These are phyloP conservation scores for Eulithis prunata DNA, from an alignment of 2,888 invertebrate species.

Conservation along the genomic window DNA sequence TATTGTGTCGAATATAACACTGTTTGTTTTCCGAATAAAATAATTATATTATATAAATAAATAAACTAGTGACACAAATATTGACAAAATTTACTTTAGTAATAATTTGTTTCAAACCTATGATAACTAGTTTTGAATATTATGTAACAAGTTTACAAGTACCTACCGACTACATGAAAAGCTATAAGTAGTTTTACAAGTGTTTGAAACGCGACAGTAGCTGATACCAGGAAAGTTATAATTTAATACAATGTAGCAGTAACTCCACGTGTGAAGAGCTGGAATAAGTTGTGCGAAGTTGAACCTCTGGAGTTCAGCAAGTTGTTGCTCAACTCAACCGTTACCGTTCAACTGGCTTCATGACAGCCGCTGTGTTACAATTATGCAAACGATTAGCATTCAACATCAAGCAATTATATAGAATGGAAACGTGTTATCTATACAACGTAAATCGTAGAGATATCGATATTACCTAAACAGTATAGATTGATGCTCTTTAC, in stretches of 20 bases:
- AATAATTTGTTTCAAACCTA: no score
- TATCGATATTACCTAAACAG: no score
- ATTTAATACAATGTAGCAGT: conserved; percentile 14
- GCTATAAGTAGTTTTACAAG: background rate
- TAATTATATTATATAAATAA: no score
- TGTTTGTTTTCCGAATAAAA: no score
- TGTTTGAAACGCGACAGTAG: background rate
- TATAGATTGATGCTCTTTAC: no score
- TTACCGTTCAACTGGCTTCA: background rate
- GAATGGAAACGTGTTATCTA: background rate
- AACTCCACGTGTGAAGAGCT: background rate
- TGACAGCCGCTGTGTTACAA: background rate
- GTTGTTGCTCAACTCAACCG: background rate
- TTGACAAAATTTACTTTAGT: no score
- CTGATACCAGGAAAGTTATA: conserved; percentile 16
- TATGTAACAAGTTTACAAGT: no score
- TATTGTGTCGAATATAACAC: no score
- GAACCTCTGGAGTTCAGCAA: background rate
- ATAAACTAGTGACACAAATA: no score
- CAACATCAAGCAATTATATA: background rate
- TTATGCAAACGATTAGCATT: conserved; percentile 2
- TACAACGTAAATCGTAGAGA: background rate
- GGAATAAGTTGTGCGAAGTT: background rate
- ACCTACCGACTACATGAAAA: background rate
- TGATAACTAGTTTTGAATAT: no score